Percentiles rank a stretch among this genome's conserved stretches.
Conservation (phyloP, 2,888 invertebrate species). For the Perithous albicinctus region DNA sequence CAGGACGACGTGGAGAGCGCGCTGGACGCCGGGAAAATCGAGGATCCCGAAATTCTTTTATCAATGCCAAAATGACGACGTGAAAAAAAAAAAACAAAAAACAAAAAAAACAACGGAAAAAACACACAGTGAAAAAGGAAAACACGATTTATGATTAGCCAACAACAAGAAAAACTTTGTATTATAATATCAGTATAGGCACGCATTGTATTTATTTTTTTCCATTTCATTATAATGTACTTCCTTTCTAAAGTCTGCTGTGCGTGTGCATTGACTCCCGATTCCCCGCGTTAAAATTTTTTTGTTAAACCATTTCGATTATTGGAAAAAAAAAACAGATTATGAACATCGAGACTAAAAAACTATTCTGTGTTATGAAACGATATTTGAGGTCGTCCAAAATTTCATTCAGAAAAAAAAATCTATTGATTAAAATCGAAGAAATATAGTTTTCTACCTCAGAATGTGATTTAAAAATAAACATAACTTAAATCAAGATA, state of each 20-base stretch:
- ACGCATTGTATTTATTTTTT: constrained; percentile 83
- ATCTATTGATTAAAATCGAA: too few species aligned
- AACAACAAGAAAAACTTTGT: constrained; percentile 74
- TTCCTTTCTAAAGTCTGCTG: constrained; percentile 76
- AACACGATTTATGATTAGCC: constrained; percentile 63
- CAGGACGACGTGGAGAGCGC: constrained; percentile 68
- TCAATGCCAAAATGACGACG: constrained; percentile 44
- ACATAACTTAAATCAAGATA: too few species aligned
- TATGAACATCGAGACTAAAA: background rate
- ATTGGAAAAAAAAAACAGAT: background rate
- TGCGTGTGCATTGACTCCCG: constrained; percentile 54
- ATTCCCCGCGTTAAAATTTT: background rate
- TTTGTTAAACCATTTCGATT: background rate
- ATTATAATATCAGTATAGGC: constrained; percentile 81
- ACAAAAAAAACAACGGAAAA: too few species aligned
- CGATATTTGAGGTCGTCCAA: too few species aligned
- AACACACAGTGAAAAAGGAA: constrained; percentile 29
- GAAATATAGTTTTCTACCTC: too few species aligned
- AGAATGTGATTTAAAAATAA: too few species aligned
- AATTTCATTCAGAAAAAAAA: too few species aligned
- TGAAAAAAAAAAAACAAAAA: too few species aligned
- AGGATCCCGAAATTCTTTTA: constrained; percentile 17
- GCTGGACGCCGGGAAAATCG: constrained; percentile 45
- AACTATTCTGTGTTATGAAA: background rate
- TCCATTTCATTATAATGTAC: constrained; percentile 79